Conservation (phyloP, 2,797 vertebrate species). For the Galagoides demidoff region DNA sequence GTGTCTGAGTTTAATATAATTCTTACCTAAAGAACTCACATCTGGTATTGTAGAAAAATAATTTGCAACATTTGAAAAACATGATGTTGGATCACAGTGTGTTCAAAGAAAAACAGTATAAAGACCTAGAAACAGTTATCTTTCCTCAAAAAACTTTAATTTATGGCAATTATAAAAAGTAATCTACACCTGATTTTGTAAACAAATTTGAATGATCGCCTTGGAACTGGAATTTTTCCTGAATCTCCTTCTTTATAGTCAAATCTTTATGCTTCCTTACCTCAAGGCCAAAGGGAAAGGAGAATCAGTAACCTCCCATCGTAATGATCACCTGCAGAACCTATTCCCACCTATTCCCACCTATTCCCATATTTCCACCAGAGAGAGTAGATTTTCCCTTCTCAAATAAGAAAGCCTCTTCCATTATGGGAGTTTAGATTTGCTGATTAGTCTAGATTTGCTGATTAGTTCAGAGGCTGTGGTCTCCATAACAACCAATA, state of each 20-base stretch:
- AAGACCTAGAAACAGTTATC: neutral
- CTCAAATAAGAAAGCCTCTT: constrained; percentile 8
- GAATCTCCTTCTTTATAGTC: neutral
- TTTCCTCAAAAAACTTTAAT: neutral
- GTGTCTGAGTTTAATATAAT: neutral
- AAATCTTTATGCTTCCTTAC: constrained; percentile 12
- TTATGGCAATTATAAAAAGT: neutral
- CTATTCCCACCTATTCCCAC: neutral
- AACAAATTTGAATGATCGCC: constrained; percentile 22
- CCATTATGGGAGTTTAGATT: constrained; percentile 22
- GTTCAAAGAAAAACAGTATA: neutral
- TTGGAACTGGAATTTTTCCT: constrained; percentile 25
- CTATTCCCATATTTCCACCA: neutral
- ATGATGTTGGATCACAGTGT: neutral
- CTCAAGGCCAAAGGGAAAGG: constrained; percentile 25
- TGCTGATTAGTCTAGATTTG: neutral
- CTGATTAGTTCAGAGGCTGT: constrained; percentile 17
- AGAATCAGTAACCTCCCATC: neutral
- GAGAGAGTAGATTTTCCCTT: constrained; percentile 28
- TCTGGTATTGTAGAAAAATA: neutral
- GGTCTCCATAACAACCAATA: constrained; percentile 63
- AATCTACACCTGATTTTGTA: constrained; percentile 9
- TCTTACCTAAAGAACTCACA: neutral
- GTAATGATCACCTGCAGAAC: neutral
- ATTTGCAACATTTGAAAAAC: neutral